Base-by-base conservation (phyloP, 1,140 invertebrate species). In the Drusus annulatus region DNA sequence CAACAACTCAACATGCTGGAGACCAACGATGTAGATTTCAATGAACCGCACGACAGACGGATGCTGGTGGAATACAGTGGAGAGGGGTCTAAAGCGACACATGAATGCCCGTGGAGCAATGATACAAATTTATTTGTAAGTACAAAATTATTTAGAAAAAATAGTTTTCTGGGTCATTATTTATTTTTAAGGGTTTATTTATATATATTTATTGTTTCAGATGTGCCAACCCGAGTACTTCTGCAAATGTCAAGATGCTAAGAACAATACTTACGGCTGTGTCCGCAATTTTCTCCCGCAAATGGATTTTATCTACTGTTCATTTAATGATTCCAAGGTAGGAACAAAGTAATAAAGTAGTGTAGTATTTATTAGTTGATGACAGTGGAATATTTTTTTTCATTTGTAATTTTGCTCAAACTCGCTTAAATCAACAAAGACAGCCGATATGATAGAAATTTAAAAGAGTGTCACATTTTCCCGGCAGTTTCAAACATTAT, bases 251-350 rank as follows among this genome's bases (percentile, higher is more conserved):
- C 93, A 96, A 87, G 96, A 97, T 86, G 87, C 93, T 0, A 90
- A 85, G 84, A 98, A 98, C 85, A 98, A 98, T 85, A 97, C 96
- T 0, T 98, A 93, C 84, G 88, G 88, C 0, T 98, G 97, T 85
- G 80, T 97, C 4, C 87, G 95, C 65, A 91, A 92, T 77, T 82
- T 95, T 28, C 85, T 87, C 31, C 28, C 87, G 62, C 86, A 88
- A 1, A 80, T 91, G 52, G 91, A 95, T 85, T 91, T 92, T 80
- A 91, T 96, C 80, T 96, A 93, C 84, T 97, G 96, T 85, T 84
- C 91, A 78, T 96, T 97, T 86, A 86, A 90, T 28, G 95, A 97
- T 86, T 81, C 90, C 56, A 89, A 95, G 90, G 95, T 96, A 90
- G 2, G n/a, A 10, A 17, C 17, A 4, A 7, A 84, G 8, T 36